Percentiles rank a stretch among this genome's conserved stretches.
Evolutionary conservation across 2,113 vertebrate genomes (phyloP).

Genomic region (Gasterosteus aculeatus): DNA sequence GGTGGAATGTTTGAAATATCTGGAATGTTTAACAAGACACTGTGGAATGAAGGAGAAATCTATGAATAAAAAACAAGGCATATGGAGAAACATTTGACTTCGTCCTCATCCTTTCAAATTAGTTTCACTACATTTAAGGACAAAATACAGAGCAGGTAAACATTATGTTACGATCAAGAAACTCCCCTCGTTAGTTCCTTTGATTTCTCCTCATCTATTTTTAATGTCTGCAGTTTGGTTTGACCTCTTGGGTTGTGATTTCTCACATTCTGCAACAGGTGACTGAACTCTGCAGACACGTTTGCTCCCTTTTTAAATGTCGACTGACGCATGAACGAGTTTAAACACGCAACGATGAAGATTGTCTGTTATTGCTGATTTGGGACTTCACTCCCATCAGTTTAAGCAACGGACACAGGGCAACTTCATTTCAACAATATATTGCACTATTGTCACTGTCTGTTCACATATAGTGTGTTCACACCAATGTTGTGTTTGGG

Average conservation of each 20-base stretch:
- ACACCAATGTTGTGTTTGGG: slow-evolving; percentile 70
- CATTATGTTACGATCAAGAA: background rate
- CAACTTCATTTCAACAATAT: slow-evolving; percentile 80
- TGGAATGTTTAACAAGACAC: slow-evolving; percentile 80
- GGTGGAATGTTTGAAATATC: slow-evolving; percentile 81
- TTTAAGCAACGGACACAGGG: slow-evolving; percentile 78
- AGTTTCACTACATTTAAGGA: slow-evolving; percentile 44
- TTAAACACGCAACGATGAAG: slow-evolving; percentile 77
- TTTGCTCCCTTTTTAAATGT: slow-evolving; percentile 47
- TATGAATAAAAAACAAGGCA: slow-evolving; percentile 35
- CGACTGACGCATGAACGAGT: slow-evolving; percentile 62
- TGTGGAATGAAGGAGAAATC: slow-evolving; percentile 50
- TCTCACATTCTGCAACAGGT: background rate
- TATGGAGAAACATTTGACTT: slow-evolving; percentile 10
- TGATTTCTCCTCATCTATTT: background rate
- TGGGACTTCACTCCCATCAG: slow-evolving; percentile 67
- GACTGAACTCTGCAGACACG: slow-evolving; percentile 1
- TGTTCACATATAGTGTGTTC: slow-evolving; percentile 76
- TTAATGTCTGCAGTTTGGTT: slow-evolving; percentile 7
- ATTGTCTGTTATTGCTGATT: slow-evolving; percentile 84
- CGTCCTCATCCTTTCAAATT: slow-evolving; percentile 2
- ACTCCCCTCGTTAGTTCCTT: background rate
- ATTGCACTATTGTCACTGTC: slow-evolving; percentile 86
- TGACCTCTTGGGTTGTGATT: background rate
- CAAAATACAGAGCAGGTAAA: slow-evolving; percentile 8